phyloP scores from a whole-genome alignment of 2,888 invertebrate species.

The Opisthograptis luteolata region DNA sequence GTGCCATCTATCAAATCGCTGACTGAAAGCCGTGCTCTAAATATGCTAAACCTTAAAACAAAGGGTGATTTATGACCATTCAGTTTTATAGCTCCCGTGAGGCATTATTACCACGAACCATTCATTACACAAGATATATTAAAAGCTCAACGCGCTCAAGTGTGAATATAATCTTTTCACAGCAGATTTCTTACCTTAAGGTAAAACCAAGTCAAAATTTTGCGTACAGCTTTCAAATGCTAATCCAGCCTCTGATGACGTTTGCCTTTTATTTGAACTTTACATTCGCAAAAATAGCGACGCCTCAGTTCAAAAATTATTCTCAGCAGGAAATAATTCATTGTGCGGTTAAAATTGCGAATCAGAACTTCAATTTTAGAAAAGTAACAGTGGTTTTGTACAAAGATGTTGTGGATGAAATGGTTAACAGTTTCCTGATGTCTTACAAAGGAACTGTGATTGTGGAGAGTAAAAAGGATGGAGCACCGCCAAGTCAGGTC shows the following conservation, averaged over 20 bases:
- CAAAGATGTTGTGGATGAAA: conserved; percentile 51
- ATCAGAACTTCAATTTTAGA: conserved; percentile 56
- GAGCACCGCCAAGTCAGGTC: conserved; percentile 52
- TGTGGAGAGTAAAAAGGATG: conserved; percentile 52
- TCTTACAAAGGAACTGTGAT: conserved; percentile 58
- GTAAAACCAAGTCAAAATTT: neutral
- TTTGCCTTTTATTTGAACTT: conserved; percentile 22
- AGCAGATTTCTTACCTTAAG: neutral
- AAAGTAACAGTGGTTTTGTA: conserved; percentile 51
- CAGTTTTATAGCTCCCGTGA: conserved; percentile 26
- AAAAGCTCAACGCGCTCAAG: neutral
- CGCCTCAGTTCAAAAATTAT: conserved; percentile 19
- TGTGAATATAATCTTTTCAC: neutral
- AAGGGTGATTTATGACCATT: conserved; percentile 36
- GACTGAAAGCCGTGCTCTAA: conserved; percentile 33
- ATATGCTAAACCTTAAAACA: conserved; percentile 28
- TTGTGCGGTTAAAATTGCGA: conserved; percentile 56
- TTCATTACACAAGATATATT: conserved; percentile 33
- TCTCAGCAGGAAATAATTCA: conserved; percentile 42
- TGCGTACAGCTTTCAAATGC: neutral
- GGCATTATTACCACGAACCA: conserved; percentile 32
- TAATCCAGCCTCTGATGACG: conserved; percentile 9
- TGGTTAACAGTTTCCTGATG: conserved; percentile 52
- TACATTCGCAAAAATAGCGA: conserved; percentile 26
- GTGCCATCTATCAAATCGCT: conserved; percentile 45